These are phyloP conservation scores for Gnathonemus echidnorhynchus DNA, from an alignment of 2,113 vertebrate species.

Conservation along the genomic window DNA sequence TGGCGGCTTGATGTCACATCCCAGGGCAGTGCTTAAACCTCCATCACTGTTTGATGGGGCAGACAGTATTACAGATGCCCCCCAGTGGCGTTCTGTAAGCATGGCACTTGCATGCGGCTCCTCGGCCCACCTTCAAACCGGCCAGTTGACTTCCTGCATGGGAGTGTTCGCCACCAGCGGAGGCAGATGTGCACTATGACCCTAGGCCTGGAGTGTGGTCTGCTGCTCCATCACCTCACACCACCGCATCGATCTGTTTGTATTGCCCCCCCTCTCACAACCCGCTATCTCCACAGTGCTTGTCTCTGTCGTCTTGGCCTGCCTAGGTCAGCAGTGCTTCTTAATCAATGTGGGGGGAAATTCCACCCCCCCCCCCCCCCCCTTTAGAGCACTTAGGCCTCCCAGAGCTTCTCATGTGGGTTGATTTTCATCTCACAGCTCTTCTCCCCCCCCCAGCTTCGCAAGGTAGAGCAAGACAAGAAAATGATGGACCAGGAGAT, in stretches of 20 bases:
- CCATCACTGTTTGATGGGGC: not conserved
- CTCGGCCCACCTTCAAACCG: not conserved
- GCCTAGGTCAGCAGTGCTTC: slow-evolving; percentile 7
- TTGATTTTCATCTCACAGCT: not conserved
- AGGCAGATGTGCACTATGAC: not conserved
- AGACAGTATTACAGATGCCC: not conserved
- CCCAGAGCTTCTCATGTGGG: not conserved
- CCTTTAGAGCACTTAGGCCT: not conserved
- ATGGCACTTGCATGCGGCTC: not conserved
- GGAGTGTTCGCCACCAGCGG: not conserved
- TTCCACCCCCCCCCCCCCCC: not conserved
- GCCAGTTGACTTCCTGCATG: not conserved
- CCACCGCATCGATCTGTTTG: not conserved
- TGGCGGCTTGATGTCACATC: not conserved
- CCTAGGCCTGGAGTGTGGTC: not conserved
- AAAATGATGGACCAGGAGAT: slow-evolving; percentile 96
- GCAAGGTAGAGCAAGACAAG: slow-evolving; percentile 93
- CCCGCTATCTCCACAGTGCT: not conserved
- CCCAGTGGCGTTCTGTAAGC: not conserved
- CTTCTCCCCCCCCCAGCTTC: slow-evolving; percentile 63
- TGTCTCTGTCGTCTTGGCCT: not conserved
- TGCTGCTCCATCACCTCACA: not conserved
- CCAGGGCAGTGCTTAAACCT: not conserved
- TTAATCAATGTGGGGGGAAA: slow-evolving; percentile 14
- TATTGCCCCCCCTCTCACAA: not conserved